Percentiles rank a stretch among this genome's conserved stretches.
phyloP scores from a whole-genome alignment of 2,888 invertebrate genomes.

The Xestia sexstrigata region DNA sequence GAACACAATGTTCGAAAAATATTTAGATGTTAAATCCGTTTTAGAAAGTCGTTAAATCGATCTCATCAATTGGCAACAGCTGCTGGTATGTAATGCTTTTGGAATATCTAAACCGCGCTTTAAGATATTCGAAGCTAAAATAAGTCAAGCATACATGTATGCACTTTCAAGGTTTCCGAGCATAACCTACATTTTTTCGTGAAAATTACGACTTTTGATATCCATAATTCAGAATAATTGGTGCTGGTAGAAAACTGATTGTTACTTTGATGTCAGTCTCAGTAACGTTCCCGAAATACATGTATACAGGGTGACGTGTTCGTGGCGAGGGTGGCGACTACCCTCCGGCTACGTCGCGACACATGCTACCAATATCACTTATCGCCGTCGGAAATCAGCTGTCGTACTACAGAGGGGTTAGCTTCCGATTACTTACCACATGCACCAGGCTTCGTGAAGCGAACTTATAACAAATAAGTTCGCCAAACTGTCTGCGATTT shows the following conservation, averaged over 20 bases:
- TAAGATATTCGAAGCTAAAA: conserved; percentile 55
- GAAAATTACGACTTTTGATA: conserved; percentile 6
- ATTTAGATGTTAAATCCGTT: conserved; percentile 56
- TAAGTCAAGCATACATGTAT: conserved; percentile 42
- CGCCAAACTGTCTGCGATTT: conserved; percentile 16
- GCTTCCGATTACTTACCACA: conserved; percentile 74
- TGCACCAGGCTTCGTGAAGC: conserved; percentile 69
- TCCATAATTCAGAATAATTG: not conserved
- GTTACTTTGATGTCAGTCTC: conserved; percentile 21
- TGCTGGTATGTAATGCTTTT: conserved; percentile 45
- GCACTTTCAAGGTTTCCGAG: conserved; percentile 50
- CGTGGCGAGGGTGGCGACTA: conserved; percentile 59
- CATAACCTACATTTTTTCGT: conserved; percentile 20
- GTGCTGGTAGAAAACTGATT: conserved; percentile 4
- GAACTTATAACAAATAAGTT: conserved; percentile 27
- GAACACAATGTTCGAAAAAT: conserved; percentile 39
- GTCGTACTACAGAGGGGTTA: conserved; percentile 78
- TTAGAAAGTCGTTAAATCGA: conserved; percentile 63
- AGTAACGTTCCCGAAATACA: conserved; percentile 57
- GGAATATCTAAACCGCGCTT: conserved; percentile 52
- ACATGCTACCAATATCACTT: conserved; percentile 82
- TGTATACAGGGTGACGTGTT: conserved; percentile 54
- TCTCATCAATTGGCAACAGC: conserved; percentile 61
- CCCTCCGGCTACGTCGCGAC: conserved; percentile 60
- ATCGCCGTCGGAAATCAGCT: conserved; percentile 86